Evolutionary conservation across 2,888 invertebrate species (phyloP).

Genomic region (Neuroscelio doddi): DNA sequence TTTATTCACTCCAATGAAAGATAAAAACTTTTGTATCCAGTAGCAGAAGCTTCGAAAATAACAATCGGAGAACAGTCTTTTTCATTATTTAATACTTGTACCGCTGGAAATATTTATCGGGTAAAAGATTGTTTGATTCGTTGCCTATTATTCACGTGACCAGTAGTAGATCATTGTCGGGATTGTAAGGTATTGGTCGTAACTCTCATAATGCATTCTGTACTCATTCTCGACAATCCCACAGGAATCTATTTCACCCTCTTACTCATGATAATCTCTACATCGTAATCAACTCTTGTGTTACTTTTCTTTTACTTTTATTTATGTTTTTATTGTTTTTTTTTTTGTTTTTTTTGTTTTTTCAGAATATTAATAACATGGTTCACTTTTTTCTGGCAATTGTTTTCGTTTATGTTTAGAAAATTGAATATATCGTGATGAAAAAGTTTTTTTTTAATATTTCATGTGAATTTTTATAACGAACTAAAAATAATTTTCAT

Average conservation of each 20-base stretch:
- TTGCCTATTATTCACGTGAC: slow-evolving; percentile 58
- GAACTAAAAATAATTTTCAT: too few species aligned
- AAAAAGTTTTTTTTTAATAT: too few species aligned
- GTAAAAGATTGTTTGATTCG: slow-evolving; percentile 51
- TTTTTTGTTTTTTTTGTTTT: too few species aligned
- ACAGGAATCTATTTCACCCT: slow-evolving; percentile 62
- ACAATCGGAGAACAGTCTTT: too few species aligned
- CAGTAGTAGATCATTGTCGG: slow-evolving; percentile 61
- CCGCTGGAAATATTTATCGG: slow-evolving; percentile 3
- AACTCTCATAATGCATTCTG: slow-evolving; percentile 66
- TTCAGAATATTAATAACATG: too few species aligned
- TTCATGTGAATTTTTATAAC: too few species aligned
- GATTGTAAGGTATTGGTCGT: slow-evolving; percentile 62
- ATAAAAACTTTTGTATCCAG: not conserved
- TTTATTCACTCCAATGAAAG: not conserved
- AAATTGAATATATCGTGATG: too few species aligned
- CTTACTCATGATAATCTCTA: slow-evolving; percentile 48
- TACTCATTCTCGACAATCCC: slow-evolving; percentile 65
- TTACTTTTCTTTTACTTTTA: too few species aligned
- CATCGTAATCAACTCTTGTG: slow-evolving; percentile 48
- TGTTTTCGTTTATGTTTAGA: too few species aligned
- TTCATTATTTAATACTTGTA: not conserved
- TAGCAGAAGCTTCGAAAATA: too few species aligned
- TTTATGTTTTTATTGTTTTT: too few species aligned
- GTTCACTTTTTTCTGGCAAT: too few species aligned